Percentiles rank a stretch among this genome's conserved stretches.
These are phyloP conservation scores for Balanococcus diminutus DNA, from an alignment of 2,888 invertebrate genomes.

Conservation along the genomic window DNA sequence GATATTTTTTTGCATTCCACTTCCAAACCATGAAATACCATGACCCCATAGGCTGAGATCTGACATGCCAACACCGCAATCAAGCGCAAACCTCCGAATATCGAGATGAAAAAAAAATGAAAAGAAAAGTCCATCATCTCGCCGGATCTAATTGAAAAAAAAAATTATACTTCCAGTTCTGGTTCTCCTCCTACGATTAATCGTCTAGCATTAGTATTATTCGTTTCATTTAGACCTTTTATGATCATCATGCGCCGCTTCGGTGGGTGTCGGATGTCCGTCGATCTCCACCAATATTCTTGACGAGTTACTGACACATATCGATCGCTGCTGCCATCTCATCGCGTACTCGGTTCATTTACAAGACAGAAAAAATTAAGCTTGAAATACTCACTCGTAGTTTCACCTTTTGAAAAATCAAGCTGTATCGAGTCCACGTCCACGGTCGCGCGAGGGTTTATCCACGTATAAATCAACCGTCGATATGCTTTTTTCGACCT, in stretches of 20 bases:
- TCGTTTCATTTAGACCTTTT: not conserved
- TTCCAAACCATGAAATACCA: too few species aligned
- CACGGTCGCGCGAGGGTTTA: not conserved
- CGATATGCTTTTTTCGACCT: not conserved
- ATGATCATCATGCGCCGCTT: not conserved
- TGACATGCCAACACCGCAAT: too few species aligned
- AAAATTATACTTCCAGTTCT: too few species aligned
- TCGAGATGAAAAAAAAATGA: too few species aligned
- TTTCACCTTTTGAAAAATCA: constrained; percentile 13
- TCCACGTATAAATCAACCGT: not conserved
- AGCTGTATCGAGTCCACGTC: not conserved
- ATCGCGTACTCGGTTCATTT: not conserved
- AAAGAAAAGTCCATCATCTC: too few species aligned
- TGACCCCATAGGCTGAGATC: too few species aligned
- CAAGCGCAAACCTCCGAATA: too few species aligned
- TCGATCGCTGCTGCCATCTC: not conserved
- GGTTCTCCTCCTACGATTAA: not conserved
- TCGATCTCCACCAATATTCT: not conserved
- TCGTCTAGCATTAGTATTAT: not conserved
- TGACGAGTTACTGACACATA: not conserved
- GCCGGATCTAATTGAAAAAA: too few species aligned
- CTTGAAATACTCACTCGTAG: too few species aligned
- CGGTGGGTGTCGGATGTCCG: not conserved
- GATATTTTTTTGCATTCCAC: too few species aligned
- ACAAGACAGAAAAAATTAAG: not conserved